Evolutionary conservation across 2,888 invertebrate species (phyloP), one percentile per base, ranked within the genome.

Genomic region (Ormia ochracea): DNA sequence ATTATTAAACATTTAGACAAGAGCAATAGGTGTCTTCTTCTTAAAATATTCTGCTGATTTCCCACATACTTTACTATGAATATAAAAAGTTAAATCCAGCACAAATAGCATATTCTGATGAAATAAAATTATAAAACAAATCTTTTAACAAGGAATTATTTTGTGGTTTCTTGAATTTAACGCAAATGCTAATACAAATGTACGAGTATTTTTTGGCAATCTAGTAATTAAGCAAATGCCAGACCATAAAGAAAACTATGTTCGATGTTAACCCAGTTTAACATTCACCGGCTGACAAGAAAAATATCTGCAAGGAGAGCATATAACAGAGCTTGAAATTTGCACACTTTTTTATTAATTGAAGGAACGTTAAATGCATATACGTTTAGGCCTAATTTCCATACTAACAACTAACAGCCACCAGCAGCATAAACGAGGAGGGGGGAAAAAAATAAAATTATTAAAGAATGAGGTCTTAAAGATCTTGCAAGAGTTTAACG

Each of bases 301-400:
- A 43, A 72, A 45, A 72, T 52, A 78, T 65, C 43, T 52, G 31
- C 52, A 58, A 50, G 48, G 3, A 38, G 52, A 41, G 10, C 50
- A 77, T 65, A 70, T 65, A 65, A 52, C 36, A 66, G 74, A 68
- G 78, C 74, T 74, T 58, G 41, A 74, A 48, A 50, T 68, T 63
- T 68, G 23, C 48, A 52, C 65, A 72, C 66, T 78, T 68, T 23
- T 74, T 74, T 74, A 69, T 74, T 78, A 78, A 78, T 78, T 73
- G 73, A 78, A 69, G 56, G 52, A 66, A 78, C 38, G 61, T 66
- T 58, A 41, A 66, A 56, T 17, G 54, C 33, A n/a, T 19, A 48
- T 76, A 69, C 31, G 45, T 48, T 36, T 7, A n/a, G 38, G 41
- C 38, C 41, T 23, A 28, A 48, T 74, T 58, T 58, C 17, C 45